phyloP scores from a whole-genome alignment of 2,113 vertebrate genomes.

The Perca flavescens region DNA sequence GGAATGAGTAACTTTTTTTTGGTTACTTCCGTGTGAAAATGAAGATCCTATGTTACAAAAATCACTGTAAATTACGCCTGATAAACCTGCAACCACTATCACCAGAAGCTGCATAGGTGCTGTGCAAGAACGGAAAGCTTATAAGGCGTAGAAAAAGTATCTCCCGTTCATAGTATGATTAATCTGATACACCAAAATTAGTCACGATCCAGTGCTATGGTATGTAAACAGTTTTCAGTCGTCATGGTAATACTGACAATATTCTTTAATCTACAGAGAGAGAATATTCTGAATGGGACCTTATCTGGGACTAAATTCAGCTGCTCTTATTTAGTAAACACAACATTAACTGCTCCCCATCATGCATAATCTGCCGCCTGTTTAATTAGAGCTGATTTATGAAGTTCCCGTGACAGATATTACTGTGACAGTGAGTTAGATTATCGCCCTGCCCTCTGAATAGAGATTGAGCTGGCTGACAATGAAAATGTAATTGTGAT shows the following conservation, averaged over 20 bases:
- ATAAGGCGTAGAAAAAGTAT: no score
- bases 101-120: no score
- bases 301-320: constrained; percentile 25
- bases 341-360: constrained; percentile 41
- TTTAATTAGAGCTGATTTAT: constrained; percentile 67
- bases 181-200: not conserved
- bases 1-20: no score
- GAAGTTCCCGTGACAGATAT: constrained; percentile 57
- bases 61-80: no score
- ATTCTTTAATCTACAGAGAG: not conserved
- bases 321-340: constrained; percentile 25
- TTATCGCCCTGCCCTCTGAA: constrained; percentile 41
- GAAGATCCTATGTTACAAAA: no score
- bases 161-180: not conserved
- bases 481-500: constrained; percentile 64
- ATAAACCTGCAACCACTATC: no score
- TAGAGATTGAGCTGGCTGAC: constrained; percentile 60
- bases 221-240: not conserved
- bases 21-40: no score
- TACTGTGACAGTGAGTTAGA: constrained; percentile 59
- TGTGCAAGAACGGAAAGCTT: no score
- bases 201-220: not conserved
- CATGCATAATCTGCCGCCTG: constrained; percentile 45
- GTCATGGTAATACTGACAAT: constrained; percentile 10
- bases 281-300: constrained; percentile 7